These are phyloP conservation scores for Drosophila pseudotalamancana DNA, from an alignment of 2,888 invertebrate genomes.

Conservation along the genomic window DNA sequence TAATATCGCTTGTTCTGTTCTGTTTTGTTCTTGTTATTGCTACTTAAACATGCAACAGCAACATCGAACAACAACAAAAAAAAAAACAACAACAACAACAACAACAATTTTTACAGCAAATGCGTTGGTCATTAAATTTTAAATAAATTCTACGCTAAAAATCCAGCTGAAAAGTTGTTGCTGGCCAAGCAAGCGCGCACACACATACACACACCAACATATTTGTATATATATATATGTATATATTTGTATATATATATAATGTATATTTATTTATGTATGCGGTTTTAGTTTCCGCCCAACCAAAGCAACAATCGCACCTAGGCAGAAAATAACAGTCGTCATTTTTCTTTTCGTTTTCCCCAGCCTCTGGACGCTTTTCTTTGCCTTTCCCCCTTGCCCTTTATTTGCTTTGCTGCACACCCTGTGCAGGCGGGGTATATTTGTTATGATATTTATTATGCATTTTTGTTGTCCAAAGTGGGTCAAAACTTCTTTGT, in stretches of 20 bases:
- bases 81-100: conserved; percentile 24
- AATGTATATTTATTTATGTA: conserved; percentile 39
- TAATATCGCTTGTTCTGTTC: conserved; percentile 56
- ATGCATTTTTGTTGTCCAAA: too few species aligned
- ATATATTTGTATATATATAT: conserved; percentile 15
- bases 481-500: too few species aligned
- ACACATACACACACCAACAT: conserved; percentile 6
- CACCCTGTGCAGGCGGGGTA: not conserved
- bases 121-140: conserved; percentile 79
- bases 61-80: conserved; percentile 23
- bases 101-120: conserved; percentile 43
- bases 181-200: conserved; percentile 33
- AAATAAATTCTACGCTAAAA: conserved; percentile 73
- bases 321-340: conserved; percentile 33
- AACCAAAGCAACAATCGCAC: conserved; percentile 50
- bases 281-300: conserved; percentile 71
- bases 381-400: not conserved
- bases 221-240: not conserved
- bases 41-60: conserved; percentile 38
- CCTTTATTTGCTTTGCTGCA: not conserved
- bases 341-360: conserved; percentile 51
- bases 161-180: conserved; percentile 33
- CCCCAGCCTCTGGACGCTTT: conserved; percentile 18
- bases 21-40: conserved; percentile 30
- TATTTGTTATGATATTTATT: too few species aligned